Conservation (phyloP, 2,113 vertebrate genomes). For the Actinemys pallida region DNA sequence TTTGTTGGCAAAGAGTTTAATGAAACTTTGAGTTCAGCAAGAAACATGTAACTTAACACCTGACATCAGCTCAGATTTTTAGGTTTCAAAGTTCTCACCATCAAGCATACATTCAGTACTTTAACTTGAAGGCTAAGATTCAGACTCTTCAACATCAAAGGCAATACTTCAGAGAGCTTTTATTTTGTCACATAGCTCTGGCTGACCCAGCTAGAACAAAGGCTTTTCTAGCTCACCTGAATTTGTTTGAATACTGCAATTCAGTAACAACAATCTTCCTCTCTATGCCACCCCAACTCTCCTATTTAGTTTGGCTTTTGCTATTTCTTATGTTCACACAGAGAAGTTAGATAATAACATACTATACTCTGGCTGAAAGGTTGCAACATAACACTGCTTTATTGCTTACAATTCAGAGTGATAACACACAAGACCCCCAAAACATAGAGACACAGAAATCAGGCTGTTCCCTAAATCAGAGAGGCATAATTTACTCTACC, state of each 20-base stretch:
- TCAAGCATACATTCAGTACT: background rate
- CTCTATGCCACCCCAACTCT: background rate
- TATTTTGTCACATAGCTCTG: background rate
- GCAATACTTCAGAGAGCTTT: slow-evolving; percentile 43
- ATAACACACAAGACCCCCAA: background rate
- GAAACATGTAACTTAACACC: accelerated
- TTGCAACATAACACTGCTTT: background rate
- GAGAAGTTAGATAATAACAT: background rate
- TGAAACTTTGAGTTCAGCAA: background rate
- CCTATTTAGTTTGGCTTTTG: background rate
- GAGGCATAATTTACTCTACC: background rate
- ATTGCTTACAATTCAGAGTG: background rate
- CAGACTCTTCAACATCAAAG: slow-evolving; percentile 47
- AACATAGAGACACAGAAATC: background rate
- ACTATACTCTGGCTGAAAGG: background rate
- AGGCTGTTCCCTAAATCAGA: background rate
- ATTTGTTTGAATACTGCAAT: background rate
- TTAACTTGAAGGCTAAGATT: slow-evolving; percentile 13
- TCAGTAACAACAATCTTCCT: background rate
- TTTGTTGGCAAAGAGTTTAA: background rate
- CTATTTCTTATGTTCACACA: accelerated
- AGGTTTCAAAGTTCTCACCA: slow-evolving; percentile 1
- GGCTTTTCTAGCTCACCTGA: background rate
- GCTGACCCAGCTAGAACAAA: background rate
- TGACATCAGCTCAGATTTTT: background rate